These are phyloP conservation scores for Oxyscelio sp. DNA, from an alignment of 2,888 invertebrate species.

Conservation along the genomic window DNA sequence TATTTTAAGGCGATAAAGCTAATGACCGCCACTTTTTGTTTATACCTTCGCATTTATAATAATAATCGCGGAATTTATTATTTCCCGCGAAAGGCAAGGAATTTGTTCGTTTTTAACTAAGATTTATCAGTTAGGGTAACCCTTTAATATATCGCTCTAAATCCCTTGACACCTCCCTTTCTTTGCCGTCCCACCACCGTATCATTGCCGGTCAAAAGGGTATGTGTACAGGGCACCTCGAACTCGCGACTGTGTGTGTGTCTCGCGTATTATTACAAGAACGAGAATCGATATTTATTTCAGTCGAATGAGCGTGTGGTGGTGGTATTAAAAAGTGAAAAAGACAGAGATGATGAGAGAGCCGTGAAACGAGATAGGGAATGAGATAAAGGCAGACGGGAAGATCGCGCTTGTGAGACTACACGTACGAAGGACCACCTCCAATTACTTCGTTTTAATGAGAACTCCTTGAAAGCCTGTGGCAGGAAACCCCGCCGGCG, in stretches of 20 bases:
- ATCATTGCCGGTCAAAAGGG: constrained; percentile 51
- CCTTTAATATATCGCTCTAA: constrained; percentile 64
- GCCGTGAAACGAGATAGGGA: too few species aligned
- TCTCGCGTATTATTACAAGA: constrained; percentile 58
- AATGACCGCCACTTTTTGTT: not conserved
- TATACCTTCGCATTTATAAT: constrained; percentile 5
- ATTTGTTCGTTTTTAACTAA: constrained; percentile 55
- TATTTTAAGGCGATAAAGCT: not conserved
- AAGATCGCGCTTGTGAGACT: too few species aligned
- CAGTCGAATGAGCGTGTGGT: constrained; percentile 17
- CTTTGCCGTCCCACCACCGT: constrained; percentile 23
- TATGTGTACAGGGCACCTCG: not conserved
- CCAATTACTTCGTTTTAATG: too few species aligned
- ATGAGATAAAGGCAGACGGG: too few species aligned
- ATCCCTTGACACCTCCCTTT: constrained; percentile 59
- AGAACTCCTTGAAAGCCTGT: too few species aligned
- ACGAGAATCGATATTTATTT: constrained; percentile 67
- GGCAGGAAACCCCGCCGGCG: too few species aligned
- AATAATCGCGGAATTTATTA: constrained; percentile 51
- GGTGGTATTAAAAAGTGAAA: too few species aligned
- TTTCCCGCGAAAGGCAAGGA: constrained; percentile 2
- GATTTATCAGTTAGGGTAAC: constrained; percentile 64
- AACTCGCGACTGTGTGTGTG: constrained; percentile 13
- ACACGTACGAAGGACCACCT: too few species aligned
- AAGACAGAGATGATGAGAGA: too few species aligned